Percentiles rank a stretch among this genome's conserved stretches.
Conservation (phyloP, 2,113 vertebrate species). For the Puffinus mauretanicus region DNA sequence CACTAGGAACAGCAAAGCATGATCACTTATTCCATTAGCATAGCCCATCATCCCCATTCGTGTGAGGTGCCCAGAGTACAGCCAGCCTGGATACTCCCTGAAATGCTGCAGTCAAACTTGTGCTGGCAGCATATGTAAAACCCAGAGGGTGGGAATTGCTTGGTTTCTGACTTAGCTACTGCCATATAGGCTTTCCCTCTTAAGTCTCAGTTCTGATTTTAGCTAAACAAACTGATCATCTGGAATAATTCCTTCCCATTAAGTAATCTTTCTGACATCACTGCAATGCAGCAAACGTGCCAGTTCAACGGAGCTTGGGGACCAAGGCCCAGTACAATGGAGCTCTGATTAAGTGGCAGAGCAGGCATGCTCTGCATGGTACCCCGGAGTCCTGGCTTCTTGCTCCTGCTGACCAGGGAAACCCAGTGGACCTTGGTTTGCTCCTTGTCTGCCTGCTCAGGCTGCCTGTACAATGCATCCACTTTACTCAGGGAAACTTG, state of each 20-base stretch:
- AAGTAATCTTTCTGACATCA: not conserved
- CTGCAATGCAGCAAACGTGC: not conserved
- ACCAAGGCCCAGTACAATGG: not conserved
- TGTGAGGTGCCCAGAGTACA: not conserved
- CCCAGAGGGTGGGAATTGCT: not conserved
- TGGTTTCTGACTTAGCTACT: not conserved
- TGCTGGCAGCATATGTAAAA: not conserved
- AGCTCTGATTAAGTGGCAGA: not conserved
- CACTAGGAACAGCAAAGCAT: not conserved
- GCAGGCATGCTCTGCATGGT: rapidly evolving
- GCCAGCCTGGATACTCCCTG: not conserved
- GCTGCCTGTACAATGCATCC: not conserved
- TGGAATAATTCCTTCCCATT: not conserved
- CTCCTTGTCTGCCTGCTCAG: not conserved
- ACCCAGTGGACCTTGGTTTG: not conserved
- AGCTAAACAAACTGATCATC: not conserved
- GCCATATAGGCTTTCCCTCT: not conserved
- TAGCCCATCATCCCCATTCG: not conserved
- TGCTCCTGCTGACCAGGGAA: not conserved
- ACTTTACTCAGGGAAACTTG: not conserved
- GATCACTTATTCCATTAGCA: rapidly evolving
- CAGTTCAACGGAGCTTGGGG: not conserved
- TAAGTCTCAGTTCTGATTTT: not conserved
- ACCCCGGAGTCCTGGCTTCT: not conserved
- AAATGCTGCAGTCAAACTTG: not conserved